Evolutionary conservation across 1,140 invertebrate genomes (phyloP).

Genomic region (Macrotrachela quadricornifera): DNA sequence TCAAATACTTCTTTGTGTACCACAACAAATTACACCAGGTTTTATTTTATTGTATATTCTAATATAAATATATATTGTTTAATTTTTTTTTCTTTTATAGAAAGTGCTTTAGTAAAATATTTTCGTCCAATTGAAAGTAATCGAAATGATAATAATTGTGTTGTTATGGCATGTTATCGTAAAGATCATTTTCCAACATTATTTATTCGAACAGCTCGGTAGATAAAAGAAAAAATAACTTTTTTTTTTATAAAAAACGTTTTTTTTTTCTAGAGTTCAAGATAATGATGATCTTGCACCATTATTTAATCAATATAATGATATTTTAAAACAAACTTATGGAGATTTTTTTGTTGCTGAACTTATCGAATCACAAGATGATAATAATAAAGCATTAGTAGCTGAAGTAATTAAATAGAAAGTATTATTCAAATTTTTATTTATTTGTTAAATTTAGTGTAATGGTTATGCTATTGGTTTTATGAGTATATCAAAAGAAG

Average conservation of each 20-base stretch:
- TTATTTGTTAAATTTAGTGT: constrained; percentile 14
- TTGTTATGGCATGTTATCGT: constrained; percentile 21
- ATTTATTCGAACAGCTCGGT: constrained; percentile 25
- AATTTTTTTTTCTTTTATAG: neutral
- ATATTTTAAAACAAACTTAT: constrained; percentile 37
- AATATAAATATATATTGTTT: constrained; percentile 2
- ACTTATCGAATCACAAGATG: constrained; percentile 38
- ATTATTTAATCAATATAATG: constrained; percentile 38
- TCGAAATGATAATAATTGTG: constrained; percentile 9
- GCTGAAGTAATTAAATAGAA: constrained; percentile 21
- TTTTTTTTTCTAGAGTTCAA: constrained; percentile 35
- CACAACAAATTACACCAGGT: constrained; percentile 5
- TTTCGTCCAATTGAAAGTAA: constrained; percentile 13
- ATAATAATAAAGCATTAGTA: constrained; percentile 28
- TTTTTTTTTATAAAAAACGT: neutral
- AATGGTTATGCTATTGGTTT: constrained; percentile 34
- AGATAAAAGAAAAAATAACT: neutral
- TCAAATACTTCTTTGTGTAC: constrained; percentile 22
- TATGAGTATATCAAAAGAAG: constrained; percentile 39
- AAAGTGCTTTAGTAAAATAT: constrained; percentile 11
- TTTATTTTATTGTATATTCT: neutral
- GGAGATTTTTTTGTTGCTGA: constrained; percentile 49
- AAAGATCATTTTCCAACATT: constrained; percentile 26
- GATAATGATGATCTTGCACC: constrained; percentile 48
- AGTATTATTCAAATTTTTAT: neutral